phyloP scores from a whole-genome alignment of 2,888 invertebrate genomes.

The Actias luna region DNA sequence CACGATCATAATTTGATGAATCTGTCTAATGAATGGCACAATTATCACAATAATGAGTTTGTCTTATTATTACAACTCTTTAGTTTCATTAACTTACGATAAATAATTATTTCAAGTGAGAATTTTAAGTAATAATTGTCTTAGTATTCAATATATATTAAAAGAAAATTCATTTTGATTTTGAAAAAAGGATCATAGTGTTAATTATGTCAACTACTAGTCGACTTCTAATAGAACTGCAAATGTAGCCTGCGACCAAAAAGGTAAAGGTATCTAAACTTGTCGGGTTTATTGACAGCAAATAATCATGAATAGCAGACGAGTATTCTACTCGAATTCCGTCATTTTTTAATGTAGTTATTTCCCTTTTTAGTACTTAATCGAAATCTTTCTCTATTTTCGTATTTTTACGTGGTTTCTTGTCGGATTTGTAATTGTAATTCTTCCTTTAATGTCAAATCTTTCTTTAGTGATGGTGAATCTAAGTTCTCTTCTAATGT shows the following conservation, averaged over 20 bases:
- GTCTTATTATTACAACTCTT: conserved; percentile 9
- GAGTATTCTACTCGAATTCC: conserved; percentile 19
- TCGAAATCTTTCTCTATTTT: conserved; percentile 2
- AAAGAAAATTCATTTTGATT: too few species aligned
- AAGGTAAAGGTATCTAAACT: conserved; percentile 18
- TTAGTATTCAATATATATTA: too few species aligned
- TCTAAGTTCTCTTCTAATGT: conserved; percentile 10
- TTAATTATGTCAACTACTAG: too few species aligned
- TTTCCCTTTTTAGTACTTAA: conserved; percentile 7
- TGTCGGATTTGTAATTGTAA: conserved; percentile 10
- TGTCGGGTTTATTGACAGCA: conserved; percentile 10
- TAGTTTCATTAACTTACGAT: conserved; percentile 9
- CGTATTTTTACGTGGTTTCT: conserved; percentile 6
- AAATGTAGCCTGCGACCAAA: conserved; percentile 16
- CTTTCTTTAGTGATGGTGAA: conserved; percentile 7
- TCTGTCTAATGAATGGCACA: too few species aligned
- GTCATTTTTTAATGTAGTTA: conserved; percentile 14
- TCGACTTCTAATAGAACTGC: conserved; percentile 13
- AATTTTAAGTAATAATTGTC: conserved; percentile 8
- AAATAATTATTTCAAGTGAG: not conserved
- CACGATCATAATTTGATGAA: conserved; percentile 10
- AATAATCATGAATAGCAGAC: conserved; percentile 11
- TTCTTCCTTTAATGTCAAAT: conserved; percentile 11
- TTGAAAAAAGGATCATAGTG: too few species aligned
- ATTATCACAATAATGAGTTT: too few species aligned